Conservation (phyloP, 64 coral and sea anemone species). For the Trachythela sp. region DNA sequence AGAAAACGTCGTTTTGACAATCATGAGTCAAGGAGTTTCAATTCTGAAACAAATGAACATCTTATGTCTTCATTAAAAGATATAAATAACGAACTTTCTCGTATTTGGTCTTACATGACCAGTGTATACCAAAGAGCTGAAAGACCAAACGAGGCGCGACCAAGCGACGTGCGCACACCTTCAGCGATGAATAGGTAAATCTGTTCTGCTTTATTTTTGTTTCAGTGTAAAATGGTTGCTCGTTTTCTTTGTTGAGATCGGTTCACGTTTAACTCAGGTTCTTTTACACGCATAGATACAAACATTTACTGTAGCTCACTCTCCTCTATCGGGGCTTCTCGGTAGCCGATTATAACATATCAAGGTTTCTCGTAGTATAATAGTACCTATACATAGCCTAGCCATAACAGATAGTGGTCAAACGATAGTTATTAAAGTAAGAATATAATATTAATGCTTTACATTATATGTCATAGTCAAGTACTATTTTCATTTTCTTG, state of each 20-base stretch:
- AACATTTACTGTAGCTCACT: too few relatives aligned
- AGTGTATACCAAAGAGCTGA: background rate
- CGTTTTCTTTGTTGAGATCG: background rate
- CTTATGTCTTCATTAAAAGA: constrained; percentile 18
- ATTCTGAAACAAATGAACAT: background rate
- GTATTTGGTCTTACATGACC: background rate
- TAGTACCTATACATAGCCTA: too few relatives aligned
- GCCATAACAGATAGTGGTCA: too few relatives aligned
- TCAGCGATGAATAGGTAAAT: background rate
- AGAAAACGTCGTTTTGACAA: background rate
- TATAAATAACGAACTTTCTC: constrained; percentile 7
- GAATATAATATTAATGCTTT: too few relatives aligned
- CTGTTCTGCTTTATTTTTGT: background rate
- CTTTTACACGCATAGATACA: too few relatives aligned
- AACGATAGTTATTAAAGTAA: too few relatives aligned
- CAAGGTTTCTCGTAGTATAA: too few relatives aligned
- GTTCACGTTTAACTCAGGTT: too few relatives aligned
- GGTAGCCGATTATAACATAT: too few relatives aligned
- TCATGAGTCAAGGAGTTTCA: background rate
- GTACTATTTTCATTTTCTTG: too few relatives aligned
- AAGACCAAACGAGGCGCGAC: background rate
- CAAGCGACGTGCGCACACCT: background rate
- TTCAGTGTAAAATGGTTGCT: background rate
- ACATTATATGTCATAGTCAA: too few relatives aligned
- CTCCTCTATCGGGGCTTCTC: too few relatives aligned